These are phyloP conservation scores for Mimachlamys varia DNA, from an alignment of 2,888 invertebrate species.

Conservation along the genomic window DNA sequence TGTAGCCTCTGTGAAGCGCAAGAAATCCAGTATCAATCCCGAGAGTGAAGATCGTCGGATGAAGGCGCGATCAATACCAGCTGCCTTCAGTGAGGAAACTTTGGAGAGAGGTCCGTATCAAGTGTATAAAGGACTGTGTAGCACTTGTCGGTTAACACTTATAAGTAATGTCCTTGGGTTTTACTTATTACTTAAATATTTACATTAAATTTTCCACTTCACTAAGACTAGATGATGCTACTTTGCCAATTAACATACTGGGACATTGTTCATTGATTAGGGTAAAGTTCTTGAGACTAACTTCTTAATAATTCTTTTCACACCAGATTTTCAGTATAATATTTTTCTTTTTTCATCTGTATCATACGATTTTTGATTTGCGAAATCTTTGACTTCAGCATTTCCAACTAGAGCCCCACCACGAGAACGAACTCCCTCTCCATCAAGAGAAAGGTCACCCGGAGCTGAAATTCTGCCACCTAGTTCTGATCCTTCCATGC, in stretches of 20 bases:
- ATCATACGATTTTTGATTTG: no score
- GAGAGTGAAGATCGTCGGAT: not conserved
- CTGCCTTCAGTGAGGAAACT: slow-evolving; percentile 5
- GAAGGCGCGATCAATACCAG: not conserved
- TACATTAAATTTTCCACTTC: no score
- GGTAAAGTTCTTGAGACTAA: no score
- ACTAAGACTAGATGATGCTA: no score
- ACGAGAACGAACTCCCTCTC: not conserved
- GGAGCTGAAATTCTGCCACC: not conserved
- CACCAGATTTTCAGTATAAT: not conserved
- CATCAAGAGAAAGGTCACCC: not conserved
- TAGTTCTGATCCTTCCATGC: not conserved
- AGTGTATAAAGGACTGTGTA: not conserved
- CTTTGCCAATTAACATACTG: no score
- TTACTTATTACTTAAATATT: no score
- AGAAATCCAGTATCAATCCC: not conserved
- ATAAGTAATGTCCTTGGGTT: no score
- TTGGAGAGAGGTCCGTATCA: not conserved
- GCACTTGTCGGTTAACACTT: no score
- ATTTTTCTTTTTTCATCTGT: no score
- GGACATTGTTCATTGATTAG: no score
- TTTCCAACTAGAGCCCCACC: not conserved
- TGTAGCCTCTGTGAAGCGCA: not conserved
- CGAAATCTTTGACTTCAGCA: no score
- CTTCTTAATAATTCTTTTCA: no score